Conservation (phyloP, 2,797 vertebrate genomes). For the Parambassis ranga region DNA sequence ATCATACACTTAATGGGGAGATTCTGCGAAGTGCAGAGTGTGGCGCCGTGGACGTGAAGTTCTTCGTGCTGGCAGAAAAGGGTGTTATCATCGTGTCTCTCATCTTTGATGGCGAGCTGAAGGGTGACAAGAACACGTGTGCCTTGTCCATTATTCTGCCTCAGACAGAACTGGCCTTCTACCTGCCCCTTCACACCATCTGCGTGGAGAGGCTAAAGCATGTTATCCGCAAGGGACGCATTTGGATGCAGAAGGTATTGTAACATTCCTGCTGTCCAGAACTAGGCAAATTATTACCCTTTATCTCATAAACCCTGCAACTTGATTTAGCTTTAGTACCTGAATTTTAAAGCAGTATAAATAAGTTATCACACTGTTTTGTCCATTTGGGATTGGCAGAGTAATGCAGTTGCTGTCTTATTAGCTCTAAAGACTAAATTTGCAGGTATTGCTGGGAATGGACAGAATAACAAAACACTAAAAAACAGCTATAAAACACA, state of each 20-base stretch:
- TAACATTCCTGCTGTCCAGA: neutral
- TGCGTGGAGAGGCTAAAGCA: conserved; percentile 96
- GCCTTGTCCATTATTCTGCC: conserved; percentile 95
- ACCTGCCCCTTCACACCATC: conserved; percentile 92
- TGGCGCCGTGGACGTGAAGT: conserved; percentile 96
- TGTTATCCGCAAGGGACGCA: conserved; percentile 94
- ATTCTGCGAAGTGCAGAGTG: conserved; percentile 96
- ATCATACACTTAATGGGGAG: conserved; percentile 97
- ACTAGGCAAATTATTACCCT: neutral
- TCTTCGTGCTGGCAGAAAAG: conserved; percentile 96
- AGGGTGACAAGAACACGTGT: conserved; percentile 95
- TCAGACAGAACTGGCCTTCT: conserved; percentile 92
- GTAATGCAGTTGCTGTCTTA: conserved; percentile 36
- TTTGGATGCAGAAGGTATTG: conserved; percentile 98
- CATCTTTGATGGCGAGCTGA: conserved; percentile 98
- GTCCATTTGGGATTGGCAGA: conserved; percentile 16
- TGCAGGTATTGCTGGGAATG: conserved; percentile 22
- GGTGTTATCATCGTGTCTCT: conserved; percentile 96
- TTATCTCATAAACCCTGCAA: neutral
- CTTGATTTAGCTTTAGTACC: neutral
- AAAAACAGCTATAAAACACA: neutral
- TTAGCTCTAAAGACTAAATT: conserved; percentile 27
- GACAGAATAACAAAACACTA: neutral
- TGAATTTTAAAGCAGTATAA: conserved; percentile 12
- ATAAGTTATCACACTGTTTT: conserved; percentile 24